Evolutionary conservation across 2,888 invertebrate species (phyloP), one percentile per base, ranked within the genome.

Genomic region (Luperina nickerlii): DNA sequence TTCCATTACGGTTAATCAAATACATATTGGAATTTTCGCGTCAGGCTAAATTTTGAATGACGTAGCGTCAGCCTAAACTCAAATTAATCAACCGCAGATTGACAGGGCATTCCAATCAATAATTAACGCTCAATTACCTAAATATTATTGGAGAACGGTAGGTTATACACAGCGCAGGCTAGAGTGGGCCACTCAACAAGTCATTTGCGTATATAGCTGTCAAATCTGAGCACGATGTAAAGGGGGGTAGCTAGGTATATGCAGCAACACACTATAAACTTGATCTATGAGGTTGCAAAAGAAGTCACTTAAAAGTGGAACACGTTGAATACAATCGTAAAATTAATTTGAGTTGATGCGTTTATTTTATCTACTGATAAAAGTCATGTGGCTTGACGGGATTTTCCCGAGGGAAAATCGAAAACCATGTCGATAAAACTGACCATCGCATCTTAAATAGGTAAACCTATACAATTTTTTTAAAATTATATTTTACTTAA

Each of bases 1-100:
- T 76, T 78, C 63, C 69, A 79, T 71, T 68, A 79, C 63, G 71
- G 88, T 76, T 83, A 77, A 86, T 82, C 51, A 83, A 83, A 81
- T 73, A 78, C 38, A 79, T 68, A 74, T 69, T 51, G 57, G 73
- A 73, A 84, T 77, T 83, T 82, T 80, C 66, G 70, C 38, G 66
- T 81, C 62, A 76, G 18, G 68, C 42, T 38, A 74, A 86, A 82
- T 84, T 87, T 86, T 82, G 80, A 82, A 74, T 79, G 76, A 60
- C 74, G 76, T 73, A 67, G 71, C 81, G 82, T 85, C 83, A 87
- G 78, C 81, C 82, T 87, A 83, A 87, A 86, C 85, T 74, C 89
- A 85, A 89, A 92, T 91, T 91, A 91, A 92, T 91, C 87, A 91
- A 83, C 87, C 88, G 73, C 87, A 88, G 86, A 90, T 90, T 90